Base-by-base conservation (phyloP, 2,888 invertebrate species). In the Pasiphila rectangulata region DNA sequence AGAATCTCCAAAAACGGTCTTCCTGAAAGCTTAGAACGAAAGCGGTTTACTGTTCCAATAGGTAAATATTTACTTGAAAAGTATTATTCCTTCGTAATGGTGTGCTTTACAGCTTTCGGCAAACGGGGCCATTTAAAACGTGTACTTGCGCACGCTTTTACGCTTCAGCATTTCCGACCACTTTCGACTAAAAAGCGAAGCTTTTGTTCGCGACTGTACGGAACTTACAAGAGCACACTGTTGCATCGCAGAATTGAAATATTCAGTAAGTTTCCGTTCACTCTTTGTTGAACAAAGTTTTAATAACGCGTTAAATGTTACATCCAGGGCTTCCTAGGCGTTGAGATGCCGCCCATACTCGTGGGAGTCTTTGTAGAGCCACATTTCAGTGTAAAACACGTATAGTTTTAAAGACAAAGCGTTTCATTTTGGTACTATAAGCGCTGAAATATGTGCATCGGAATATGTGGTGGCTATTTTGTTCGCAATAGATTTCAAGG, bases 241-340 rank as follows among this genome's bases (percentile, higher is more conserved):
- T 47, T 47, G 51, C 51, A 47, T 36, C 45, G 37, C 29, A 39
- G 40, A 6, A 34, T 52, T 52, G 37, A 45, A 52, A 52, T 47
- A 47, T 52, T 45, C 44, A 52, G 34, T 12, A 36, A 34, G 19
- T 27, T 44, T 43, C 13, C 20, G 29, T 41, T 36, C 32, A 13
- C 32, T 29, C 32, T 40, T 44, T 41, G 47, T 16, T 24, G 37
- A 25, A 20, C 45, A 32, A 12, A 37, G 41, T 27, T 38, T 47
- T 52, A 43, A 40, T 46, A 43, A 39, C 38, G 29, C 51, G 27
- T 13, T n/a, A n/a, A n/a, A n/a, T n/a, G n/a, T 13, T 27, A 13
- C 13, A 35, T 46, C 38, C 13, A 29, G 39, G 24, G 17, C 10
- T 21, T 24, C 32, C n/a, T n/a, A n/a, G n/a, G n/a, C n/a, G n/a